phyloP scores from a whole-genome alignment of 2,797 vertebrate genomes.

The Mus minutoides region DNA sequence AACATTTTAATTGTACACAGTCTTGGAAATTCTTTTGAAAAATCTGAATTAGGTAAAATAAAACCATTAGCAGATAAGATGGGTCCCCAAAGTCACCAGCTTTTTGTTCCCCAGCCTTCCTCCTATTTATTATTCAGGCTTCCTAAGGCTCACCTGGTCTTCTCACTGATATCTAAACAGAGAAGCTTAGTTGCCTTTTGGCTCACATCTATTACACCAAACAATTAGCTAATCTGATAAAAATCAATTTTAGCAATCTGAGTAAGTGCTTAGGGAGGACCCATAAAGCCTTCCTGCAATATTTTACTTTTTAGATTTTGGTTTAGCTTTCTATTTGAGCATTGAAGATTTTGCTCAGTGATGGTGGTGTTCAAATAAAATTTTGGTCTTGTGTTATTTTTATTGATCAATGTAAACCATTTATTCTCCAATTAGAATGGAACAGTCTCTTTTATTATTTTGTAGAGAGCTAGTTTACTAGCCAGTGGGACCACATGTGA shows the following conservation, averaged over 20 bases:
- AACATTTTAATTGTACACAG: not conserved
- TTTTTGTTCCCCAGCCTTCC: not conserved
- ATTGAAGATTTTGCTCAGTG: constrained; percentile 11
- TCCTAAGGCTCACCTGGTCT: not conserved
- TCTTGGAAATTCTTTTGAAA: constrained; percentile 13
- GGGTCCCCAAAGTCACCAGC: not conserved
- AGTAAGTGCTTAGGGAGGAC: constrained; percentile 7
- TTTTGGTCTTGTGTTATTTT: not conserved
- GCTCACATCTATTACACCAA: not conserved
- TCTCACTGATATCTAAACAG: not conserved
- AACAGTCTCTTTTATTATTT: constrained; percentile 36
- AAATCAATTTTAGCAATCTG: not conserved
- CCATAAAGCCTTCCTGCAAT: not conserved
- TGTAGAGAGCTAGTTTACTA: not conserved
- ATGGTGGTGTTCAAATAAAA: not conserved
- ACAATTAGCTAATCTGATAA: constrained; percentile 23
- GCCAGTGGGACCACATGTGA: not conserved
- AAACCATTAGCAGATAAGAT: not conserved
- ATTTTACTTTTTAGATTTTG: not conserved
- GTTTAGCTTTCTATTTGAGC: constrained; percentile 25
- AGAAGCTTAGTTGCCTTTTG: not conserved
- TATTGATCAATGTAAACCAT: constrained; percentile 4
- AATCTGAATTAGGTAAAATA: not conserved
- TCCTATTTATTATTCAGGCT: not conserved
- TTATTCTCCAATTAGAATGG: constrained; percentile 37